Conservation (phyloP, 2,113 vertebrate genomes). For the Pavo muticus region DNA sequence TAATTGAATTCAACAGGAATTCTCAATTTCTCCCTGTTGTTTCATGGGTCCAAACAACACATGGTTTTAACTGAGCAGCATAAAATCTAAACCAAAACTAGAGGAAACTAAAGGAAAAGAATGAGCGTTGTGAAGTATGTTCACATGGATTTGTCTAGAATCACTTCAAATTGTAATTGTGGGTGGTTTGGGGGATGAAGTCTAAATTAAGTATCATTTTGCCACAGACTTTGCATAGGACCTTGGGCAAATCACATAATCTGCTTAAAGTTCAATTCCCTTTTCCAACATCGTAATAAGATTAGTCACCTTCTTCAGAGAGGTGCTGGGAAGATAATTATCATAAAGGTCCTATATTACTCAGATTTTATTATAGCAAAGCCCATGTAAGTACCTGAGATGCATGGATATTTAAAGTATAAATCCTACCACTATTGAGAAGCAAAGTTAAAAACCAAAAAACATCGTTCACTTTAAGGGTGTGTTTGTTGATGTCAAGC, state of each 20-base stretch:
- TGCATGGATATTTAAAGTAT: slow-evolving; percentile 42
- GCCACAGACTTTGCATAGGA: slow-evolving; percentile 20
- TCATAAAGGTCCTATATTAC: not conserved
- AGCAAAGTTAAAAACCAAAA: not conserved
- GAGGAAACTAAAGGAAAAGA: not conserved
- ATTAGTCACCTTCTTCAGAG: slow-evolving; percentile 59
- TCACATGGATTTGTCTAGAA: not conserved
- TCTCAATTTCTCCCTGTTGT: not conserved
- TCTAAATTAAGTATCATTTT: slow-evolving; percentile 46
- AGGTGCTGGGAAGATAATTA: slow-evolving; percentile 49
- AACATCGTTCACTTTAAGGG: not conserved
- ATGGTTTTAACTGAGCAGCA: not conserved
- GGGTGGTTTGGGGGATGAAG: not conserved
- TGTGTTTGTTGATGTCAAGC: slow-evolving; percentile 43
- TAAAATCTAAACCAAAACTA: not conserved
- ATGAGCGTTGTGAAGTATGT: not conserved
- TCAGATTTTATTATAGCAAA: slow-evolving; percentile 40
- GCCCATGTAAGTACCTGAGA: slow-evolving; percentile 27
- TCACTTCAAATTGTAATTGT: not conserved
- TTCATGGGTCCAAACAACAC: not conserved
- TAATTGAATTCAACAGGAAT: not conserved
- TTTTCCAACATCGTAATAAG: slow-evolving; percentile 45
- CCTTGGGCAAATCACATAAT: slow-evolving; percentile 38
- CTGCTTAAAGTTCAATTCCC: slow-evolving; percentile 39
- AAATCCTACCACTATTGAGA: slow-evolving; percentile 3